Evolutionary conservation across 1,140 invertebrate genomes (phyloP).

Genomic region (Scaptomyza montana): DNA sequence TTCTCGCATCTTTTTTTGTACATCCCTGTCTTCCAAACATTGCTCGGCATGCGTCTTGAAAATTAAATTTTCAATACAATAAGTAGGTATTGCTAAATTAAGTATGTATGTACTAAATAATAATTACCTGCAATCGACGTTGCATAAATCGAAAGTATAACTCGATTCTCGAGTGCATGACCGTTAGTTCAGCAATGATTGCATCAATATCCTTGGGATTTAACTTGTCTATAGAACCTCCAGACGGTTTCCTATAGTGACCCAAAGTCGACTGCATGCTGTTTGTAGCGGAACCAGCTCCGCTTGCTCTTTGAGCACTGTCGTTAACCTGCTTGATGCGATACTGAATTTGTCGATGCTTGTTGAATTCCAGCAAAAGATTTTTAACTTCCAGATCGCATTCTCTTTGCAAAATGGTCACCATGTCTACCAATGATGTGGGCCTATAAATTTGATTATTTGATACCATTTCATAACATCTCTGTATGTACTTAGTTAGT

Average conservation of each 20-base stretch:
- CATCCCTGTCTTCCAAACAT: conserved; percentile 84
- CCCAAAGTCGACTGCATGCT: conserved; percentile 73
- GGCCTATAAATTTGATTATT: conserved; percentile 80
- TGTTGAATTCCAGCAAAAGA: conserved; percentile 91
- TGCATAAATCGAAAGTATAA: conserved; percentile 95
- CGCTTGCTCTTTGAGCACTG: conserved; percentile 82
- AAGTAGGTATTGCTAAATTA: not conserved
- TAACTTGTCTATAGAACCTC: conserved; percentile 85
- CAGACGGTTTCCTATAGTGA: conserved; percentile 79
- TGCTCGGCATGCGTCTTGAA: conserved; percentile 89
- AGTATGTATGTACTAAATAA: conserved; percentile 43
- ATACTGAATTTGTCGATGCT: conserved; percentile 88
- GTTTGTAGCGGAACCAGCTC: conserved; percentile 50
- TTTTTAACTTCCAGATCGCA: conserved; percentile 91
- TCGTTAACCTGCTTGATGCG: conserved; percentile 88
- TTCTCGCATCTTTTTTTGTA: conserved; percentile 85
- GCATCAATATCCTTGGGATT: conserved; percentile 96
- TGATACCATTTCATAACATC: not conserved
- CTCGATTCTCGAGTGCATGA: conserved; percentile 95
- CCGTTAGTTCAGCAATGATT: conserved; percentile 94
- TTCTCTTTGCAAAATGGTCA: conserved; percentile 92
- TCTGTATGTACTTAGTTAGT: not conserved
- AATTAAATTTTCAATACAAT: not conserved
- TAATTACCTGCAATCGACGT: conserved; percentile 89
- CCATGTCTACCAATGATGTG: conserved; percentile 89